phyloP scores from a whole-genome alignment of 2,113 vertebrate genomes.

The Oceanodroma tethys region DNA sequence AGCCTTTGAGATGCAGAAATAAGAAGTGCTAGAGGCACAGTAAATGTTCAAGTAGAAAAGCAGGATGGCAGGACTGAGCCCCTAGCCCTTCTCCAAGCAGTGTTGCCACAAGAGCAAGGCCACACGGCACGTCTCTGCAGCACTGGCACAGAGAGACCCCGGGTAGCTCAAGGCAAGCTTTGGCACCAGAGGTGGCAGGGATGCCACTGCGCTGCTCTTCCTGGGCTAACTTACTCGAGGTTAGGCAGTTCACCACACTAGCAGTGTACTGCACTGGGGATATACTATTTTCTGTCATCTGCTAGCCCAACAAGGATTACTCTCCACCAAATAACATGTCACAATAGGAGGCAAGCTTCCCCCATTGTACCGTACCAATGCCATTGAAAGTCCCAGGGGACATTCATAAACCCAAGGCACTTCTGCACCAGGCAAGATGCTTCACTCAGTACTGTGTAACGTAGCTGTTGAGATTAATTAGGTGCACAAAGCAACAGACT shows the following conservation, averaged over 20 bases:
- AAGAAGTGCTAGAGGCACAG: neutral
- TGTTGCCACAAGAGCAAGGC: neutral
- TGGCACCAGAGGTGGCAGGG: neutral
- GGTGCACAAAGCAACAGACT: neutral
- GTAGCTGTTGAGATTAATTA: neutral
- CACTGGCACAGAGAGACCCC: neutral
- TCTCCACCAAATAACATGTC: neutral
- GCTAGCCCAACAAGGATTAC: neutral
- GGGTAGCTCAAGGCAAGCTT: neutral
- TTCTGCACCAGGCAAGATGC: neutral
- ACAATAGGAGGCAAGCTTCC: neutral
- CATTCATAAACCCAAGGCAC: neutral
- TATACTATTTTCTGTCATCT: neutral
- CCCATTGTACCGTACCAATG: rapidly evolving
- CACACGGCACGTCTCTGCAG: rapidly evolving
- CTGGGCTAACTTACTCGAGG: neutral
- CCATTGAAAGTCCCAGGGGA: neutral
- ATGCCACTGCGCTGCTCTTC: neutral
- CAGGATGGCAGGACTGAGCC: neutral
- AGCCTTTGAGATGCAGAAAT: neutral
- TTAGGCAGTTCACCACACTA: neutral
- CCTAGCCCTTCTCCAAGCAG: neutral
- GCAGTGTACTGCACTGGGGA: neutral
- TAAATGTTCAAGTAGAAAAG: neutral
- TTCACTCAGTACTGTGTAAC: neutral